These are phyloP conservation scores for Buathra laborator DNA, from an alignment of 2,888 invertebrate species.

Conservation along the genomic window DNA sequence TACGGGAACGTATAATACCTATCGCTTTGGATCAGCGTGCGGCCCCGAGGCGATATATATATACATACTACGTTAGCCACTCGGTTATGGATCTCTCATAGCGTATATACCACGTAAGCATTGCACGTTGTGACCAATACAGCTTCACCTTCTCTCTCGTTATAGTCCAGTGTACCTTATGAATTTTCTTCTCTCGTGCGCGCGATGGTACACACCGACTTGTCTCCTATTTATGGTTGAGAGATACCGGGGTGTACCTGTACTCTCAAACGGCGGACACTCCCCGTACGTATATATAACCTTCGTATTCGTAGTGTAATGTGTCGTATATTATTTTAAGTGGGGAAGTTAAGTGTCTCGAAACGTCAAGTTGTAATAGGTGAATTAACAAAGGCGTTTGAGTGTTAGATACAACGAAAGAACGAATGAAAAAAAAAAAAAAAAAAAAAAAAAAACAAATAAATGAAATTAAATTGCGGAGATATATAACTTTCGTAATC, in stretches of 20 bases:
- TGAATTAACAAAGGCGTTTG: slow-evolving; percentile 59
- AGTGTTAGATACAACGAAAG: slow-evolving; percentile 7
- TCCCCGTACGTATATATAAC: slow-evolving; percentile 7
- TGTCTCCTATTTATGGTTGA: slow-evolving; percentile 42
- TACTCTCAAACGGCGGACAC: slow-evolving; percentile 24
- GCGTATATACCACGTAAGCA: slow-evolving; percentile 42
- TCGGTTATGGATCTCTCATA: slow-evolving; percentile 47
- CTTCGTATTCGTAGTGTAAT: slow-evolving; percentile 15
- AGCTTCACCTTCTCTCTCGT: slow-evolving; percentile 66
- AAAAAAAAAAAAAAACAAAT: neutral
- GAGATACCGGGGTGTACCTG: slow-evolving; percentile 38
- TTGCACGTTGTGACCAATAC: neutral
- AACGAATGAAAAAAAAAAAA: neutral
- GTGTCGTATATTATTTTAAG: slow-evolving; percentile 65
- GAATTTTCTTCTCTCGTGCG: slow-evolving; percentile 62
- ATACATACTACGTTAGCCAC: slow-evolving; percentile 27
- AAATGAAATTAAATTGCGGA: neutral
- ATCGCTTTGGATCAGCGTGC: slow-evolving; percentile 70
- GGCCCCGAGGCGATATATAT: slow-evolving; percentile 54
- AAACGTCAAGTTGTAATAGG: slow-evolving; percentile 63
- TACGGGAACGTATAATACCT: slow-evolving; percentile 65
- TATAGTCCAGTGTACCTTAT: slow-evolving; percentile 62
- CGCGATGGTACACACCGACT: slow-evolving; percentile 22
- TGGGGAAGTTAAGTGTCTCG: slow-evolving; percentile 62
- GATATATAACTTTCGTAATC: neutral